Evolutionary conservation across 2,797 vertebrate species (phyloP), one percentile per base, ranked within the genome.

Genomic region (Enteromius radiatus): DNA sequence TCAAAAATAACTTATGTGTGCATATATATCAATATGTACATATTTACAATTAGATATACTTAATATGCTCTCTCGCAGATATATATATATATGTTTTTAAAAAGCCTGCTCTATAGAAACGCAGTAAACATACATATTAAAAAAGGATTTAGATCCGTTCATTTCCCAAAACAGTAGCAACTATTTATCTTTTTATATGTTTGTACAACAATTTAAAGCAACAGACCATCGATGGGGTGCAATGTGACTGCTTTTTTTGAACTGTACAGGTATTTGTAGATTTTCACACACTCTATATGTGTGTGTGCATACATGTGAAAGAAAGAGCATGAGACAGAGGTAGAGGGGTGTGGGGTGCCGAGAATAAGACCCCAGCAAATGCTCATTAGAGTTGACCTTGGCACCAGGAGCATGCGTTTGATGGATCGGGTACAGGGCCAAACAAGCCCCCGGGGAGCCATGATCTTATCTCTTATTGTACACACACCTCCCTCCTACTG

Each of bases 321-420:
- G 38, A 69, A 84, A 80, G 54, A 67, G 81, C 69, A 33, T 52
- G 65, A 80, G 84, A 83, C 65, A 41, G 87, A 81, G 85, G 85
- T 87, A 78, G 84, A 84, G 80, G 76, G 88, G 74, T 84, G 88
- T 67, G 85, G 90, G 84, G 89, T 75, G 88, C 92, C 86, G 89
- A 93, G 93, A 94, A 94, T 94, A 95, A 94, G 94, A 96, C 94
- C 94, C 95, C 91, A 94, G 89, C 94, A 93, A 95, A 93, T 95
- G 94, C 97, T 99, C 93, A 96, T 99, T 99, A 99, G 96, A 84
- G 94, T 96, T 97, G 97, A 98, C 98, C 98, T 98, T 96, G 96
- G 96, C 96, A 96, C 92, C 87, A 92, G 95, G 90, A 95, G 79
- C 78, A 90, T 90, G 91, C 91, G 94, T 95, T 98, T 98, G 97